Base-by-base conservation (phyloP, 2,797 vertebrate genomes). In the Melanotaenia pygmaea region DNA sequence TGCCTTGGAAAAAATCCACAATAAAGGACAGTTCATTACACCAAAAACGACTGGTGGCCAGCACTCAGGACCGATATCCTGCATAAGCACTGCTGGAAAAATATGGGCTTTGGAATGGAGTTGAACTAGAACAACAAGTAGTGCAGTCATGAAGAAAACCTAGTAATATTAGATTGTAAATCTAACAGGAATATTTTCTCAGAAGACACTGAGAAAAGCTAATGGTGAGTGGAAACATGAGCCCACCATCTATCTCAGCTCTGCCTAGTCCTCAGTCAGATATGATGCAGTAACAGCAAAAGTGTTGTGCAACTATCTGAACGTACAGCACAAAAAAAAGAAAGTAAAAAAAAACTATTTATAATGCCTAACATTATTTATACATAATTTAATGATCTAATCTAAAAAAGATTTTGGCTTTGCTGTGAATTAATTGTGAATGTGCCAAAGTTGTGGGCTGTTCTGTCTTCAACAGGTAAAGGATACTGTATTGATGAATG, bases 11-110 rank as follows among this genome's bases (percentile, higher is more conserved):
- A 87, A 81, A 86, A 91, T 91, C 91, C 83, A 88, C 77, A 88
- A 85, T 83, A 81, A 90, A 86, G 68, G 77, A 85, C 65, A 73
- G 77, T 84, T 86, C 81, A 92, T 93, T 90, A 93, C 77, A 68
- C 78, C 70, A 65, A 70, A 67, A 83, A 72, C 68, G 71, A 80
- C 83, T 86, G 76, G 82, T 74, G 87, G 86, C 84, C 83, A 79
- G 59, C 58, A 68, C 56, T 79, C 28, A 76, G 77, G 76, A 85
- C 73, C 71, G 58, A 81, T 81, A 80, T 77, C 63, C 57, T 54
- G 77, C 66, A 63, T 72, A 67, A 68, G 53, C 82, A 80, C 67
- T 54, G 76, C 62, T 70, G 71, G 67, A 85, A 76, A 81, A 68
- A 53, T 62, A 72, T 67, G 63, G 59, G 53, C 68, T 83, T 59